A percentile compares a stretch with the other conserved stretches of the same genome.
These are phyloP conservation scores for Tipula unca DNA, from an alignment of 2,888 invertebrate species.

Conservation along the genomic window DNA sequence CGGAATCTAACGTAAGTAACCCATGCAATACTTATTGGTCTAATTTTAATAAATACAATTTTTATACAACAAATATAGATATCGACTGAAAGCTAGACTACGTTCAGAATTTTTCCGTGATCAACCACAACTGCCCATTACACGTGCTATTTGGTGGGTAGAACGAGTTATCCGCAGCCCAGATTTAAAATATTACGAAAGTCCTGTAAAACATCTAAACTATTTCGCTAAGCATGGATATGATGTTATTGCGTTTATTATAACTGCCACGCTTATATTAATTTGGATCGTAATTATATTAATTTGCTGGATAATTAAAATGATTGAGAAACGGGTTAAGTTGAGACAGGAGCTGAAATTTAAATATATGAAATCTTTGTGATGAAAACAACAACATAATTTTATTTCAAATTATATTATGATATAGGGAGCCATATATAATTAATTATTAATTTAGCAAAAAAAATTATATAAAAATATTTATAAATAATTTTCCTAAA, in stretches of 20 bases:
- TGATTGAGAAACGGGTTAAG: not conserved
- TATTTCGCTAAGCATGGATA: not conserved
- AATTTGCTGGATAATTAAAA: not conserved
- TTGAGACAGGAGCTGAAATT: not conserved
- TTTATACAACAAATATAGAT: no score
- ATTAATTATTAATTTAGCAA: not conserved
- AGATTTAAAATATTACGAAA: not conserved
- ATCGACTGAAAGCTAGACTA: constrained; percentile 14
- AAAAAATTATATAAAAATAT: not conserved
- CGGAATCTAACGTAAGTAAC: constrained; percentile 25
- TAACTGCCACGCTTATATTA: not conserved
- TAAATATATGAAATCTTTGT: not conserved
- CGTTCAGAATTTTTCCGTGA: constrained; percentile 19
- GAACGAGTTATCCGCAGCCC: constrained; percentile 21
- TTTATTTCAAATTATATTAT: not conserved
- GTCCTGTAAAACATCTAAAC: not conserved
- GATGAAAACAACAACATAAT: not conserved
- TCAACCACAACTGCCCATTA: constrained; percentile 22
- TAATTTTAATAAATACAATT: not conserved
- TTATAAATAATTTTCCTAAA: not conserved
- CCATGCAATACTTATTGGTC: not conserved
- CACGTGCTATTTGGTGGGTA: constrained; percentile 23
- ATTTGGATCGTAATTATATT: not conserved
- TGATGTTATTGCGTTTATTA: not conserved
- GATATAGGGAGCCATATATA: not conserved